These are phyloP conservation scores for Pristis pectinata DNA, from an alignment of 2,797 vertebrate genomes.

Conservation along the genomic window DNA sequence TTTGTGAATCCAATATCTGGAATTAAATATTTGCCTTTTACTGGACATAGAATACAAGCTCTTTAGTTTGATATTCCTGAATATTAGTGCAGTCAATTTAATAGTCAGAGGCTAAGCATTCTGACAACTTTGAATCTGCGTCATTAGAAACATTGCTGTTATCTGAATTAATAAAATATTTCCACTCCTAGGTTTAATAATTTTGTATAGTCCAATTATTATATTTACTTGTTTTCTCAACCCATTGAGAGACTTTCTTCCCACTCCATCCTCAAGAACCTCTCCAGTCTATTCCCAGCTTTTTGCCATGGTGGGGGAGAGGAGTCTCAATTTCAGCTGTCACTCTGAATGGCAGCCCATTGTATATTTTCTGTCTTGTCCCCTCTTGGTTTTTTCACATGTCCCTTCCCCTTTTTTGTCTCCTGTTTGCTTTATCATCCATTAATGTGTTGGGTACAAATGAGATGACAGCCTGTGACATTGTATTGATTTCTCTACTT, in stretches of 20 bases:
- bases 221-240: neutral
- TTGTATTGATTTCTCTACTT: neutral
- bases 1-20: neutral
- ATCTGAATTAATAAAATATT: neutral
- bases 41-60: neutral
- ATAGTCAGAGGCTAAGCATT: neutral
- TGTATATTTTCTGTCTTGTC: neutral
- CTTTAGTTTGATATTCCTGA: conserved; percentile 10
- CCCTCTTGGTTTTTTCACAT: neutral
- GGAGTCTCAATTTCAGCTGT: neutral
- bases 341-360: neutral
- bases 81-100: neutral
- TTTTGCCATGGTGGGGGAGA: neutral
- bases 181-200: neutral
- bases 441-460: neutral
- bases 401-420: neutral
- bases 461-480: no score
- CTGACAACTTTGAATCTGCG: neutral
- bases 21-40: conserved; percentile 15
- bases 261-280: no score
- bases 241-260: neutral
- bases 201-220: neutral
- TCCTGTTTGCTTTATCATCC: neutral
- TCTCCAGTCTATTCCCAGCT: neutral
- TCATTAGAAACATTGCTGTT: conserved; percentile 1